Evolutionary conservation across 2,797 vertebrate genomes (phyloP).

Genomic region (Astyanax mexicanus): DNA sequence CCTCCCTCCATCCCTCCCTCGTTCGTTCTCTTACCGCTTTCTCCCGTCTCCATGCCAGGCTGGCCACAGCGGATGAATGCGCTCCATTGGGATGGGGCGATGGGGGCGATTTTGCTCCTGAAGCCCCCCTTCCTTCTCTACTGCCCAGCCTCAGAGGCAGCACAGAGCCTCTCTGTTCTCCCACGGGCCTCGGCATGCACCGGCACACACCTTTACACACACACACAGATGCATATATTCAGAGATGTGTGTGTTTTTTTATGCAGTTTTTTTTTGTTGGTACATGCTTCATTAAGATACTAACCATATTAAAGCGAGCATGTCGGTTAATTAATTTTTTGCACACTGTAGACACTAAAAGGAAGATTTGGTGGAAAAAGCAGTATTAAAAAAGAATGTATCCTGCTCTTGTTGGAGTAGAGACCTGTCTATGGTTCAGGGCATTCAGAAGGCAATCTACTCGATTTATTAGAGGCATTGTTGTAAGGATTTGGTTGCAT

Average conservation of each 20-base stretch:
- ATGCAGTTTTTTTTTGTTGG: too few relatives aligned
- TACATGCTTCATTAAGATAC: conserved; percentile 60
- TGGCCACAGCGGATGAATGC: conserved; percentile 68
- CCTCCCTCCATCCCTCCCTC: background rate
- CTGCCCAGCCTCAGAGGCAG: conserved; percentile 32
- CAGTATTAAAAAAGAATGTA: too few relatives aligned
- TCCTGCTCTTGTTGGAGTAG: too few relatives aligned
- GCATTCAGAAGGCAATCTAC: too few relatives aligned
- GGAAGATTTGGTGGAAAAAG: too few relatives aligned
- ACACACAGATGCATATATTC: conserved; percentile 38
- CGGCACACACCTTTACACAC: conserved; percentile 47
- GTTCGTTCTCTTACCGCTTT: conserved; percentile 36
- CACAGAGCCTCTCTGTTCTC: conserved; percentile 75
- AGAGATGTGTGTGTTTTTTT: conserved; percentile 63
- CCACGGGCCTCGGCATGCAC: conserved; percentile 49
- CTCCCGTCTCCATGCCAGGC: conserved; percentile 53
- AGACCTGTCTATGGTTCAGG: too few relatives aligned
- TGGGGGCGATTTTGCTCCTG: background rate
- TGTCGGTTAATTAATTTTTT: background rate
- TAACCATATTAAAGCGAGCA: conserved; percentile 20
- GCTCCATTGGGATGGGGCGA: conserved; percentile 66
- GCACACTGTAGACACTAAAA: too few relatives aligned
- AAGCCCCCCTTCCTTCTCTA: background rate
- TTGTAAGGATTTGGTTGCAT: too few relatives aligned
- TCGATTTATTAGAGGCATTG: too few relatives aligned